Conservation (phyloP, 1,140 invertebrate species). For the Drosophila pachea region DNA sequence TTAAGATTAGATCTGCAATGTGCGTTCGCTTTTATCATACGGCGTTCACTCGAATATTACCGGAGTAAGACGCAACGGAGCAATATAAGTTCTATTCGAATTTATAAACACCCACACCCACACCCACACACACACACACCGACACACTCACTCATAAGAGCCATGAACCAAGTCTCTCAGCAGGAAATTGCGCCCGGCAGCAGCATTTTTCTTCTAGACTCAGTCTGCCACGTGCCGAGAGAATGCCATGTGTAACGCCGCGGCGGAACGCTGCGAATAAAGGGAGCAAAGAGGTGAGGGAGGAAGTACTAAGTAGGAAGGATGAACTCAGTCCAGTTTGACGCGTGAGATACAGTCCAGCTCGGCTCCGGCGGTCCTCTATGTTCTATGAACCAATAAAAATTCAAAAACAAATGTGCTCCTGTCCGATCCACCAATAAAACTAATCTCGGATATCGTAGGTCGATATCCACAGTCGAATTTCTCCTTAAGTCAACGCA, state of each 20-base stretch:
- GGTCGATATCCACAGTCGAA: no score
- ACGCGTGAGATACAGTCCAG: neutral
- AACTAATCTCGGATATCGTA: no score
- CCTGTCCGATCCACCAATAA: no score
- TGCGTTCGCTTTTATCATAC: slow-evolving; percentile 9
- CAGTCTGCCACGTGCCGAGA: slow-evolving; percentile 34
- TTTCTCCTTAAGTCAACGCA: no score
- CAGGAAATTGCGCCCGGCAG: slow-evolving; percentile 49
- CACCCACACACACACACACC: neutral
- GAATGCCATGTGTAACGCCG: slow-evolving; percentile 4
- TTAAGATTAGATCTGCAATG: slow-evolving; percentile 54
- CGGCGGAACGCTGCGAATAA: neutral
- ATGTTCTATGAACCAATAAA: neutral
- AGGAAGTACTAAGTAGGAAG: slow-evolving; percentile 2
- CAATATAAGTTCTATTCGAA: slow-evolving; percentile 28
- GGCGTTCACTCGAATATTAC: slow-evolving; percentile 19
- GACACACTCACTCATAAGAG: neutral
- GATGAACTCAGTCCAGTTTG: slow-evolving; percentile 5
- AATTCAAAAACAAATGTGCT: no score
- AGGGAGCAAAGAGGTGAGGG: no score
- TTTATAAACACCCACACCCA: neutral
- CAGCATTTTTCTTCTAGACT: slow-evolving; percentile 22
- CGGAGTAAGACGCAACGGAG: neutral
- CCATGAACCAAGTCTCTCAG: slow-evolving; percentile 46
- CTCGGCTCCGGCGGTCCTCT: slow-evolving; percentile 12